Percentiles rank a stretch among this genome's conserved stretches.
Conservation (phyloP, 2,888 invertebrate species). For the Prenolepis imparis region DNA sequence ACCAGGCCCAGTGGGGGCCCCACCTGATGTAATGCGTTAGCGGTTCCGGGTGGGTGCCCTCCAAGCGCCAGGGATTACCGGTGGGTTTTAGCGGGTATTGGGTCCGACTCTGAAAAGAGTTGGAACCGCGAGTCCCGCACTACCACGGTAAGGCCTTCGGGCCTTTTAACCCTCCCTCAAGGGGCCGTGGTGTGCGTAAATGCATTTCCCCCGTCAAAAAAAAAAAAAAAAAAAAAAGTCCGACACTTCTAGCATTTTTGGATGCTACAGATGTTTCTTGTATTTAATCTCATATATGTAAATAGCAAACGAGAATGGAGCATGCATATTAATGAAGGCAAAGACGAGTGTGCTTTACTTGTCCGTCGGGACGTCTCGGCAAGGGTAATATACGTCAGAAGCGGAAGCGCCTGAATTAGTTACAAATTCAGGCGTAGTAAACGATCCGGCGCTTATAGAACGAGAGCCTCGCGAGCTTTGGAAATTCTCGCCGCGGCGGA, state of each 20-base stretch:
- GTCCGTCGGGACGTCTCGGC: slow-evolving; percentile 31
- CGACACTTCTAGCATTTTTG: neutral
- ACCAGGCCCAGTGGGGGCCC: too few species aligned
- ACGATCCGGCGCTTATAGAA: slow-evolving; percentile 57
- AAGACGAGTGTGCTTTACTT: slow-evolving; percentile 31
- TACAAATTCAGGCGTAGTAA: slow-evolving; percentile 69
- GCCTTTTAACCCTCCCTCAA: too few species aligned
- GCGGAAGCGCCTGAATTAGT: slow-evolving; percentile 62
- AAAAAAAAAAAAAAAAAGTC: too few species aligned
- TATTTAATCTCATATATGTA: neutral
- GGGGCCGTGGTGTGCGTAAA: too few species aligned
- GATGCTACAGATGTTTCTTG: neutral
- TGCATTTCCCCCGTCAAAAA: too few species aligned
- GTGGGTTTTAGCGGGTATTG: too few species aligned
- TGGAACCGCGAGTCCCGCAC: too few species aligned
- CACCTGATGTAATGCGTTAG: too few species aligned
- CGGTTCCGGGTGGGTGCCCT: too few species aligned
- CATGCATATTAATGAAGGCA: slow-evolving; percentile 5
- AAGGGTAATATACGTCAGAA: slow-evolving; percentile 46
- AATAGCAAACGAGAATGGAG: neutral
- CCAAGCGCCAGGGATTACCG: too few species aligned
- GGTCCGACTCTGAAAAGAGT: too few species aligned
- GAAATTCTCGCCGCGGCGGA: slow-evolving; percentile 69
- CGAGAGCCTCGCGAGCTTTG: slow-evolving; percentile 68
- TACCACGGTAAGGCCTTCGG: too few species aligned